phyloP scores from a whole-genome alignment of 2,888 invertebrate genomes.

The Crepidodera aurea region DNA sequence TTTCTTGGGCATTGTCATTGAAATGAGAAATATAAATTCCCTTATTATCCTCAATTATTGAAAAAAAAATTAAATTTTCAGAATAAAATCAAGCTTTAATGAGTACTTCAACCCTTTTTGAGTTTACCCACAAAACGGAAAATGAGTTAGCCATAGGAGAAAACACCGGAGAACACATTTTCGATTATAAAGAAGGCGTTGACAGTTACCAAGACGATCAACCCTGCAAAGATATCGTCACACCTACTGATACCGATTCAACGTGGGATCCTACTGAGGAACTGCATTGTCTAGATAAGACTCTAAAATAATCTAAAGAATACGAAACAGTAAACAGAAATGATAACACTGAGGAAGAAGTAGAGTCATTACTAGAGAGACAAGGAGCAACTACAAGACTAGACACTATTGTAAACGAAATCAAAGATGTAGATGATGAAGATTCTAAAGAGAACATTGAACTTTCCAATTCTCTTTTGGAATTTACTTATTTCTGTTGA shows the following conservation, averaged over 20 bases:
- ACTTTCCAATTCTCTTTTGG: too few relatives aligned
- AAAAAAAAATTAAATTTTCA: too few relatives aligned
- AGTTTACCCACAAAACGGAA: too few relatives aligned
- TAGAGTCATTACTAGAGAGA: neutral
- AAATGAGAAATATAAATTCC: too few relatives aligned
- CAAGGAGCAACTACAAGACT: neutral
- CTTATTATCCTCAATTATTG: too few relatives aligned
- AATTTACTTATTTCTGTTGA: too few relatives aligned
- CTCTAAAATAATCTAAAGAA: neutral
- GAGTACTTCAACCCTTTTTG: too few relatives aligned
- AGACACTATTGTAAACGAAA: neutral
- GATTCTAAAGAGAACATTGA: neutral
- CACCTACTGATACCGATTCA: neutral
- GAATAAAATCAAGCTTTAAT: too few relatives aligned
- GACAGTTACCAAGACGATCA: neutral
- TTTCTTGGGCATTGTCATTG: too few relatives aligned
- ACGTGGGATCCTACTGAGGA: slow-evolving; percentile 2
- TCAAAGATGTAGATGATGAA: neutral
- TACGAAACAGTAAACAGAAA: neutral
- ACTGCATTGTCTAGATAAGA: neutral
- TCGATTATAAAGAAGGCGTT: neutral
- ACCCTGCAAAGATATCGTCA: neutral
- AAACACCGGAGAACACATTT: neutral
- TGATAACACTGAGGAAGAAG: neutral
- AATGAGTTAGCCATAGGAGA: neutral